These are phyloP conservation scores for Acanthochromis polyacanthus DNA, from an alignment of 2,113 vertebrate species.

Conservation along the genomic window DNA sequence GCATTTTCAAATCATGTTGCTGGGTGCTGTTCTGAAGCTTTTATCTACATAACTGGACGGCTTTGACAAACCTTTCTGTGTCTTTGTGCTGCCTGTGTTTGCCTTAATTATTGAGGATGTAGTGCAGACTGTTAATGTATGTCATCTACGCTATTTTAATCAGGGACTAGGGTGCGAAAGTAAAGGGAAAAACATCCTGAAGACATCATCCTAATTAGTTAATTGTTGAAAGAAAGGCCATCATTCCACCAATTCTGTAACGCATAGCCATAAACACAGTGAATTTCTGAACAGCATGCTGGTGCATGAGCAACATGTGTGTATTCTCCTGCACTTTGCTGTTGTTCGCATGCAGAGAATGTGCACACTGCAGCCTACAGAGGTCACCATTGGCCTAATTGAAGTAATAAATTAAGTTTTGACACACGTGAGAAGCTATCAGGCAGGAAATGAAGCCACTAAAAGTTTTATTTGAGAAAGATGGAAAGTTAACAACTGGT, in stretches of 20 bases:
- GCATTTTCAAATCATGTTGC: too few relatives aligned
- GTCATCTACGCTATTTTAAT: not conserved
- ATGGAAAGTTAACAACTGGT: constrained; percentile 17
- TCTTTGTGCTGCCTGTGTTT: not conserved
- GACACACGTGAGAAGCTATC: not conserved
- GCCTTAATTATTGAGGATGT: not conserved
- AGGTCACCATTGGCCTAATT: constrained; percentile 42
- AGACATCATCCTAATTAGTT: not conserved
- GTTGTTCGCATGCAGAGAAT: not conserved
- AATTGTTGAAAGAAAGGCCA: too few relatives aligned
- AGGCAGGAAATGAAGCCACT: not conserved
- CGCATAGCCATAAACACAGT: not conserved
- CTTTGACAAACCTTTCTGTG: not conserved
- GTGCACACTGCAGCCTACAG: constrained; percentile 27
- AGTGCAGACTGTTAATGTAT: not conserved
- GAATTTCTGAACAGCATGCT: not conserved
- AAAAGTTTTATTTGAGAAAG: not conserved
- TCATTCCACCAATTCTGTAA: not conserved
- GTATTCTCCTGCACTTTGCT: not conserved
- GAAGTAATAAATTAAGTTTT: not conserved
- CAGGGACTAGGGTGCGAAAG: not conserved
- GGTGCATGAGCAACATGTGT: not conserved
- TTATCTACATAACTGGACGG: not conserved
- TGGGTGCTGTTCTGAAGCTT: not conserved
- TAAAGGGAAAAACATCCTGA: not conserved